Conservation (phyloP, 1,140 invertebrate species). For the Drosophila equinoxialis region DNA sequence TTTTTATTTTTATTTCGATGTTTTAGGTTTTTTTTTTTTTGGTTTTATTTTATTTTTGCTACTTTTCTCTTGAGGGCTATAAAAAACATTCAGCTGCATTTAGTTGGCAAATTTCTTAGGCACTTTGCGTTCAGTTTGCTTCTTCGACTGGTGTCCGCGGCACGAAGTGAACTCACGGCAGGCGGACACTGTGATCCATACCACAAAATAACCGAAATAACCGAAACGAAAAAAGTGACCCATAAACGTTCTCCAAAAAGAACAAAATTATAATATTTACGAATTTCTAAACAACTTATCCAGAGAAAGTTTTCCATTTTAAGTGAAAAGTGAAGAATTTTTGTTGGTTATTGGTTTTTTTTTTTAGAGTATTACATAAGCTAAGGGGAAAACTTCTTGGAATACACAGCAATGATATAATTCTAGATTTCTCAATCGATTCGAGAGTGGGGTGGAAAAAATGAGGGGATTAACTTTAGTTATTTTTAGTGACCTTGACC, state of each 20-base stretch:
- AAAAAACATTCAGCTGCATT: slow-evolving; percentile 70
- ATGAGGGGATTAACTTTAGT: slow-evolving; percentile 39
- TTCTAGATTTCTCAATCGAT: not conserved
- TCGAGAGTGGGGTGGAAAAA: not conserved
- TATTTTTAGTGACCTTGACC: slow-evolving; percentile 65
- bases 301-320: too few species aligned
- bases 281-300: too few species aligned
- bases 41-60: not conserved
- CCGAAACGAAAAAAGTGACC: slow-evolving; percentile 5
- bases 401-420: slow-evolving; percentile 14
- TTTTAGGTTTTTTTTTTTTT: slow-evolving; percentile 26
- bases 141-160: slow-evolving; percentile 55
- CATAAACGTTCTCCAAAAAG: not conserved
- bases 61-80: slow-evolving; percentile 40
- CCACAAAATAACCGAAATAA: not conserved
- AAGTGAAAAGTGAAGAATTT: too few species aligned
- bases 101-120: slow-evolving; percentile 35
- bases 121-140: slow-evolving; percentile 56
- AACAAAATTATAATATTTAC: too few species aligned
- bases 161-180: slow-evolving; percentile 28
- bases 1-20: slow-evolving; percentile 48
- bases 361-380: slow-evolving; percentile 39
- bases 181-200: slow-evolving; percentile 28
- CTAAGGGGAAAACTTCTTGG: not conserved
- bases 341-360: not conserved